Conservation (phyloP, 2,797 vertebrate genomes). For the Nyctalus aviator region DNA sequence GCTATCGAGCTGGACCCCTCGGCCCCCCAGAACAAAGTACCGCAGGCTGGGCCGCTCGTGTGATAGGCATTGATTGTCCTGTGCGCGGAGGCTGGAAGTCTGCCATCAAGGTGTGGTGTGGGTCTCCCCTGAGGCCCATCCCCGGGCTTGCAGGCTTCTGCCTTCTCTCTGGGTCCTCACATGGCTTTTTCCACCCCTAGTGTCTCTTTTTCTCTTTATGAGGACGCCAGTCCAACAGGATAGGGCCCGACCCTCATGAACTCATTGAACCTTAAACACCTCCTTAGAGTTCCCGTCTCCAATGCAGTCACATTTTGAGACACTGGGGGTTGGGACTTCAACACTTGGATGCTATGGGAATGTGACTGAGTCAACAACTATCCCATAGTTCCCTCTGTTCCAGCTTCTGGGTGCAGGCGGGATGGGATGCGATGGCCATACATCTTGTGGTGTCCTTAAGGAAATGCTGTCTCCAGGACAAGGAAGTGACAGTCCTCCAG, state of each 20-base stretch:
- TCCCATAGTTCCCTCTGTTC: not conserved
- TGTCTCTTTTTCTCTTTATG: not conserved
- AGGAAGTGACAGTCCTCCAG: accelerated
- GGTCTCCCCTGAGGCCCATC: no score
- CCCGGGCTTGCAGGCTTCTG: accelerated
- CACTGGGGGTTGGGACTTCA: not conserved
- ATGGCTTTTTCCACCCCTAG: accelerated
- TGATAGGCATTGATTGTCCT: accelerated
- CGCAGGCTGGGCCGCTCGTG: accelerated
- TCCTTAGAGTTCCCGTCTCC: not conserved
- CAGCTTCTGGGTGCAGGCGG: not conserved
- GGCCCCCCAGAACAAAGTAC: accelerated
- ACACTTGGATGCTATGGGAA: not conserved
- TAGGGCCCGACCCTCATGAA: accelerated
- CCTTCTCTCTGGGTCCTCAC: accelerated
- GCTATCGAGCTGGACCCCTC: accelerated
- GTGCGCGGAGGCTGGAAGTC: not conserved
- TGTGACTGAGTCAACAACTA: accelerated
- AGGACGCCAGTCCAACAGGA: accelerated
- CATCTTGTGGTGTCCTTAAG: not conserved
- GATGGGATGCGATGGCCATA: accelerated
- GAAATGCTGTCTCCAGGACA: not conserved
- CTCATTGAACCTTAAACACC: not conserved
- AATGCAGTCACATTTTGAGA: not conserved
- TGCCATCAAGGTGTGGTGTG: not conserved